phyloP scores from a whole-genome alignment of 2,113 vertebrate genomes.

The Sinocyclocheilus anophthalmus region DNA sequence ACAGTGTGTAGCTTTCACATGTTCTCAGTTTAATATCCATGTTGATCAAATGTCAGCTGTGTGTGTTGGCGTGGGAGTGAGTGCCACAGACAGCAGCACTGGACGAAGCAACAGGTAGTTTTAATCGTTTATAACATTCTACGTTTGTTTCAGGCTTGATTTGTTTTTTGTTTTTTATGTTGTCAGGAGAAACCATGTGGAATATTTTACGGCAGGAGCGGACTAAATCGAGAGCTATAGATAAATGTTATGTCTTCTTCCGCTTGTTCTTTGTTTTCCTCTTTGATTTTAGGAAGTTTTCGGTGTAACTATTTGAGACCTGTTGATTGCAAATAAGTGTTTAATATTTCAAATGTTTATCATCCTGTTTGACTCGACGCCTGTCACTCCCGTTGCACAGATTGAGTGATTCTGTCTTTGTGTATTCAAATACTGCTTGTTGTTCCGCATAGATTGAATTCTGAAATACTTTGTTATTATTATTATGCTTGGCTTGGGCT shows the following conservation, averaged over 20 bases:
- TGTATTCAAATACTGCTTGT: neutral
- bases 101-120: constrained; percentile 55
- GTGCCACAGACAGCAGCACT: constrained; percentile 10
- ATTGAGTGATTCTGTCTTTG: constrained; percentile 11
- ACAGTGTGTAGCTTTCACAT: constrained; percentile 32
- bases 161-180: neutral
- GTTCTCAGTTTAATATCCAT: constrained; percentile 25
- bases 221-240: neutral
- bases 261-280: neutral
- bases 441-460: neutral
- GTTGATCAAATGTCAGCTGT: constrained; percentile 28
- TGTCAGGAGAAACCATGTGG: neutral
- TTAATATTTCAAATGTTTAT: neutral
- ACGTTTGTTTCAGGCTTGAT: neutral
- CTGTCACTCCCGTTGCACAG: constrained; percentile 6
- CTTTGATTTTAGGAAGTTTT: neutral
- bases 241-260: neutral
- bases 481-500: neutral
- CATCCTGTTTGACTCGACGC: neutral
- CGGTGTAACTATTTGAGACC: neutral
- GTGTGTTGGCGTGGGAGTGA: constrained; percentile 10
- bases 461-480: neutral
- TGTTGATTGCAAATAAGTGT: constrained; percentile 4
- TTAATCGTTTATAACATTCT: neutral
- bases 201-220: neutral